Base-by-base conservation (phyloP, 2,797 vertebrate species). In the Acipenser transmontanus region DNA sequence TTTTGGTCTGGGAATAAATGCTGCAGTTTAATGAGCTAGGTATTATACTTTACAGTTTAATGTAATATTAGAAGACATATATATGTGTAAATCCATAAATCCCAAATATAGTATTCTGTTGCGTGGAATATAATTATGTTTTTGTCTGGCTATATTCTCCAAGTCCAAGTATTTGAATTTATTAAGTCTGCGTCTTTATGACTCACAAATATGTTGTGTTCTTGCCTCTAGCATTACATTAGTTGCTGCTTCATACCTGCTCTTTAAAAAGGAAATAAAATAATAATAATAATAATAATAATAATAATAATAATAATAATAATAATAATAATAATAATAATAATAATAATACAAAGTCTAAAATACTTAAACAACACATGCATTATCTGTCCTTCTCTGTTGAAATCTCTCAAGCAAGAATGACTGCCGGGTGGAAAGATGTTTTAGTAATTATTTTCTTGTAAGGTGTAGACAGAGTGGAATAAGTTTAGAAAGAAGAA, bases 371-470 rank as follows among this genome's bases (percentile, higher is more conserved):
- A 75, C 67, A 61, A 68, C 70, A 57, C 20, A 60, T 75, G 69
- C 66, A 54, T 73, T 81, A 80, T 82, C 71, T 67, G 62, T 51
- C 50, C 79, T 76, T 76, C 77, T 84, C 77, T 79, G 72, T 84
- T 90, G 80, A 80, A 79, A 87, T 76, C 87, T 88, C 76, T 87
- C 74, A 81, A 74, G 84, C 89, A 87, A 76, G 80, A 89, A 85
- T 82, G 82, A 84, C 85, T 87, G 84, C 83, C 64, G 80, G 81
- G 72, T 81, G 74, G 73, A 78, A 90, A 85, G 84, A 87, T 87
- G 84, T 89, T 88, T 80, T 76, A 76, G 59, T 85, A 91, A 91
- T 91, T 91, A 88, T 88, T 89, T 87, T 87, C 77, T 83, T 88
- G 76, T 76, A 92, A 86, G 74, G 73, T 81, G 72, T 80, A 78